phyloP scores from a whole-genome alignment of 2,113 vertebrate species.

The Eleginops maclovinus region DNA sequence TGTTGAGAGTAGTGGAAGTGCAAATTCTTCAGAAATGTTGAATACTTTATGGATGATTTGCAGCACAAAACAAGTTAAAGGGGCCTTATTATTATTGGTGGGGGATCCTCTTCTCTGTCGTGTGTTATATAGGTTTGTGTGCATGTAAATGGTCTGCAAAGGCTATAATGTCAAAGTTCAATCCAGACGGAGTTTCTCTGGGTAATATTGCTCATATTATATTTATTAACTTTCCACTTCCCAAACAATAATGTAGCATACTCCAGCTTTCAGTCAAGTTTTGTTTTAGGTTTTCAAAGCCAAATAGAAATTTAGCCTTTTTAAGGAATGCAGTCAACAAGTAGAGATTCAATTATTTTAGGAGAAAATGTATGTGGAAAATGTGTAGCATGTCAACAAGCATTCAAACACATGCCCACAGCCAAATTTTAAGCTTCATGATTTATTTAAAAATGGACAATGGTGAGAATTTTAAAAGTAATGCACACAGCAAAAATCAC shows the following conservation, averaged over 20 bases:
- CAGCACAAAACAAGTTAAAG: background rate
- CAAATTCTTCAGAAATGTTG: background rate
- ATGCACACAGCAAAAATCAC: slow-evolving; percentile 1
- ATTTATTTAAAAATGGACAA: background rate
- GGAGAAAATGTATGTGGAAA: background rate
- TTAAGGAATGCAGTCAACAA: background rate
- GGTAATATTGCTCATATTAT: too few species aligned
- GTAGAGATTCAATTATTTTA: background rate
- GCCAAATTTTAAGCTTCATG: too few species aligned
- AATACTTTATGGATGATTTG: background rate
- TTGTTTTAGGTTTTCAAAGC: background rate
- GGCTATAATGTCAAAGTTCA: too few species aligned
- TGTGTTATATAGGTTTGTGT: too few species aligned
- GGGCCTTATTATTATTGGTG: too few species aligned
- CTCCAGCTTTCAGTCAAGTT: slow-evolving; percentile 43
- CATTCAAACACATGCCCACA: background rate
- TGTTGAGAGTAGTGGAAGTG: background rate
- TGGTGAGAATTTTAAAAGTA: slow-evolving; percentile 2
- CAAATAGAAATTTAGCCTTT: background rate
- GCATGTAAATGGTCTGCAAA: too few species aligned
- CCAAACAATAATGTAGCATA: background rate
- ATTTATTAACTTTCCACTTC: too few species aligned
- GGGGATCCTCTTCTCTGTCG: too few species aligned
- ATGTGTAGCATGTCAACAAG: slow-evolving; percentile 1
- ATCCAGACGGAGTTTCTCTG: too few species aligned